phyloP scores from a whole-genome alignment of 2,797 vertebrate genomes.

The Pangasius djambal region DNA sequence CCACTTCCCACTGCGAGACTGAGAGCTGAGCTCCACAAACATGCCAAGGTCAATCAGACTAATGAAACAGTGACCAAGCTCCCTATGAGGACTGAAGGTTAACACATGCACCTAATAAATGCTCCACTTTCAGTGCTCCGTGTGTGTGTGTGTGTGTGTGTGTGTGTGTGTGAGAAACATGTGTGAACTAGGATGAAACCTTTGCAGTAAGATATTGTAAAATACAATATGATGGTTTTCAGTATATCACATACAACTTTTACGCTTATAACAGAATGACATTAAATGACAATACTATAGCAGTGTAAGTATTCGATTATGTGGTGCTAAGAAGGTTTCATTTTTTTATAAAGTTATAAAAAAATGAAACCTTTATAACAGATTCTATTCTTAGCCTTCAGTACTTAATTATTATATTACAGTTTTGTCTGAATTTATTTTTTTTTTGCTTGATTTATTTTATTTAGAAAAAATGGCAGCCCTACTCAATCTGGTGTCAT shows the following conservation, averaged over 20 bases:
- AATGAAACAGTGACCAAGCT: constrained; percentile 5
- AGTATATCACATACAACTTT: not conserved
- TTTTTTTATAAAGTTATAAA: no score
- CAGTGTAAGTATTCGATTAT: not conserved
- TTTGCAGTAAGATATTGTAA: not conserved
- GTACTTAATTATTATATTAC: not conserved
- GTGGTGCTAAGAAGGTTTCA: not conserved
- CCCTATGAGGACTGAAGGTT: not conserved
- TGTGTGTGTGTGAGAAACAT: not conserved
- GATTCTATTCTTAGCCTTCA: not conserved
- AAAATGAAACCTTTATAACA: no score
- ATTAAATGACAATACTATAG: not conserved
- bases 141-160: not conserved
- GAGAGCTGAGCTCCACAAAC: not conserved
- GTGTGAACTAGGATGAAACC: not conserved
- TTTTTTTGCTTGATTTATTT: not conserved
- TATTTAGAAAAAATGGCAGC: not conserved
- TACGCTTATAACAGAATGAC: not conserved
- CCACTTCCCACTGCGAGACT: not conserved
- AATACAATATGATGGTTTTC: not conserved
- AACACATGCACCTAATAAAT: not conserved
- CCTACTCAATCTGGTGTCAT: not conserved
- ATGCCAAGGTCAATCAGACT: constrained; percentile 16
- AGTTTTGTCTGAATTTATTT: not conserved
- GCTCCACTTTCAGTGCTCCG: not conserved